A percentile compares a stretch with the other conserved stretches of the same genome.
phyloP scores from a whole-genome alignment of 2,888 invertebrate species.

The Theodoxus fluviatilis region DNA sequence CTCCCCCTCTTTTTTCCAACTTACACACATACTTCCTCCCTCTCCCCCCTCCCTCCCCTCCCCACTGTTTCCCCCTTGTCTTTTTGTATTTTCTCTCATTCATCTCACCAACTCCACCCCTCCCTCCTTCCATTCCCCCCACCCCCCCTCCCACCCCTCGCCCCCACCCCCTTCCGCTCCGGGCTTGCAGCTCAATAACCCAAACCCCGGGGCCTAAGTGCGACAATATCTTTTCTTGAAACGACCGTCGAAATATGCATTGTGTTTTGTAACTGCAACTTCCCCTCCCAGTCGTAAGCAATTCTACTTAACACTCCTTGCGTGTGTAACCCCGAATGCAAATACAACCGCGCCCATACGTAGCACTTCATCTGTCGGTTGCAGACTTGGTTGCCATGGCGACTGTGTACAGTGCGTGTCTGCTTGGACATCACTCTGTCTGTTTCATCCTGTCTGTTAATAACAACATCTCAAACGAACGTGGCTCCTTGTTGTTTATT shows the following conservation, averaged over 20 bases:
- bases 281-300: too few relatives aligned
- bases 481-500: too few relatives aligned
- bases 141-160: neutral
- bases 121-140: conserved; percentile 1
- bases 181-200: neutral
- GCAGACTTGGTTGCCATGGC: neutral
- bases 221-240: too few relatives aligned
- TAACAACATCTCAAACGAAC: too few relatives aligned
- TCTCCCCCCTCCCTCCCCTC: neutral
- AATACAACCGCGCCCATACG: too few relatives aligned
- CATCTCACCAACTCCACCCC: neutral
- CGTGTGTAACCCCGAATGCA: too few relatives aligned
- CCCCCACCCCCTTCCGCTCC: neutral
- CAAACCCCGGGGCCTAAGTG: too few relatives aligned
- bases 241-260: too few relatives aligned
- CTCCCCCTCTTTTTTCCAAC: neutral
- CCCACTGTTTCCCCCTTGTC: neutral
- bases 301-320: too few relatives aligned
- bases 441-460: too few relatives aligned
- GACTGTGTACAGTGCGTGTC: neutral
- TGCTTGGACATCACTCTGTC: neutral
- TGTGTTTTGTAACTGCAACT: too few relatives aligned
- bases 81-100: neutral
- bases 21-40: neutral
- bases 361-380: neutral